phyloP scores from a whole-genome alignment of 2,797 vertebrate species.

The Darevskia nairensis region DNA sequence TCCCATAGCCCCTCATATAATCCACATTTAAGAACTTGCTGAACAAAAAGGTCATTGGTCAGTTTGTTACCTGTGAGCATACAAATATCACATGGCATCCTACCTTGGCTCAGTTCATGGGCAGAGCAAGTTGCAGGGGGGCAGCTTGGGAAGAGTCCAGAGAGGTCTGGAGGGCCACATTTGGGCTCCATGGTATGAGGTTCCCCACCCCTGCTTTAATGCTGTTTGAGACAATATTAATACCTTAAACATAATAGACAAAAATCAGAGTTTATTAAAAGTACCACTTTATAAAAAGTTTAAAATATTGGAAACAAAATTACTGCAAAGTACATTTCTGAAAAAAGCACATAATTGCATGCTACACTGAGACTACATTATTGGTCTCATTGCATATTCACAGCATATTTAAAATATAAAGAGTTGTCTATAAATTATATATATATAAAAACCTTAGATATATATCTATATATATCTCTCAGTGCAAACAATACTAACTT shows the following conservation, averaged over 20 bases:
- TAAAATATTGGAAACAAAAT: not conserved
- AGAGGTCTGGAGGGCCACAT: too few species aligned
- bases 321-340: not conserved
- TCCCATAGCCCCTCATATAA: too few species aligned
- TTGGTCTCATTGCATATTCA: constrained; percentile 11
- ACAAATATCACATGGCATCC: not conserved
- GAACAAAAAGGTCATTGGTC: not conserved
- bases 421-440: not conserved
- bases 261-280: constrained; percentile 9
- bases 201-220: not conserved
- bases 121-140: not conserved
- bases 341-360: not conserved
- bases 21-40: not conserved
- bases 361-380: constrained; percentile 2
- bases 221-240: not conserved
- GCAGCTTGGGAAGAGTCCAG: not conserved
- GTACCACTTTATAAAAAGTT: constrained; percentile 32
- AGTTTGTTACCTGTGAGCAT: not conserved
- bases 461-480: not conserved
- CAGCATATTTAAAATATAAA: constrained; percentile 13
- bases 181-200: too few species aligned
- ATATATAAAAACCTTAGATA: not conserved
- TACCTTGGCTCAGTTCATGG: not conserved
- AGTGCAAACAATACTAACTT: constrained; percentile 27
- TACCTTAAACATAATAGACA: not conserved